These are phyloP conservation scores for Macrostomum lignano DNA, from an alignment of 1,140 invertebrate species.

Conservation along the genomic window DNA sequence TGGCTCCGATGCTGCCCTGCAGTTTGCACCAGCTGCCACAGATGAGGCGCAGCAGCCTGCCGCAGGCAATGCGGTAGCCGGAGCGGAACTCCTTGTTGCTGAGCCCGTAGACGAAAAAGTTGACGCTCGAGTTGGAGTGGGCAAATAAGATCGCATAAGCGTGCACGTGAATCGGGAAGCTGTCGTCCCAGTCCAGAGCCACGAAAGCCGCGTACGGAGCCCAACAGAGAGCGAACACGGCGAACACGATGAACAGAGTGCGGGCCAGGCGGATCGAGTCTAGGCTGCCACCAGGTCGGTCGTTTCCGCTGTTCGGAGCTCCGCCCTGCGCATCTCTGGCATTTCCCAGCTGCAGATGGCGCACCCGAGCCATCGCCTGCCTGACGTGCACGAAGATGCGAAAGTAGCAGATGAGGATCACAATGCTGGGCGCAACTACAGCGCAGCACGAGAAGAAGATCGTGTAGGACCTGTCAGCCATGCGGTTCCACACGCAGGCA, in stretches of 20 bases:
- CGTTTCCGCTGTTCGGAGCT: too few relatives aligned
- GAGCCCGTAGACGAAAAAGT: constrained; percentile 15
- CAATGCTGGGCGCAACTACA: constrained; percentile 12
- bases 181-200: constrained; percentile 12
- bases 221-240: constrained; percentile 10
- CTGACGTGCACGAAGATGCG: constrained; percentile 11
- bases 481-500: constrained; percentile 14
- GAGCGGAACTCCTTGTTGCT: constrained; percentile 12
- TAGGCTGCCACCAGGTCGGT: too few relatives aligned
- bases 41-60: too few relatives aligned
- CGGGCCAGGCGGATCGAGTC: constrained; percentile 9
- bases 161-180: constrained; percentile 12
- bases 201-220: constrained; percentile 12
- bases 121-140: constrained; percentile 17
- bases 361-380: neutral
- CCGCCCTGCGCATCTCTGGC: too few relatives aligned
- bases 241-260: constrained; percentile 10
- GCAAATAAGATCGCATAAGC: constrained; percentile 16
- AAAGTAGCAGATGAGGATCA: constrained; percentile 12
- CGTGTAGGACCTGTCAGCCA: constrained; percentile 14
- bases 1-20: too few relatives aligned
- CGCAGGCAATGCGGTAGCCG: too few relatives aligned
- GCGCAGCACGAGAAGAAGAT: constrained; percentile 12
- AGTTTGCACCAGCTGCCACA: too few relatives aligned
- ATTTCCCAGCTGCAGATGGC: too few relatives aligned